Evolutionary conservation across 2,113 vertebrate genomes (phyloP).

Genomic region (Dicrurus megarhynchus): DNA sequence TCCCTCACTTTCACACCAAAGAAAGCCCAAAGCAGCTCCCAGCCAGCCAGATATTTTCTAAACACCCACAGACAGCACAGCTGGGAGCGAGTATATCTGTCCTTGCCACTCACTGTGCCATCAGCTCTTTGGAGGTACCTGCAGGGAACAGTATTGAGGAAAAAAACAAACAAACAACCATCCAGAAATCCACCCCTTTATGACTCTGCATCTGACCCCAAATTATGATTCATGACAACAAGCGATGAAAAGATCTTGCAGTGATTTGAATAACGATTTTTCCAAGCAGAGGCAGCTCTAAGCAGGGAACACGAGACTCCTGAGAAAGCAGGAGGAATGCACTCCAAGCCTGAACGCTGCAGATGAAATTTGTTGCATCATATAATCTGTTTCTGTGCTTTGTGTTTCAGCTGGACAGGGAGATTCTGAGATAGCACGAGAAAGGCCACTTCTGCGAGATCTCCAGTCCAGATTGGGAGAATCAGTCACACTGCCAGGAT

Average conservation of each 20-base stretch:
- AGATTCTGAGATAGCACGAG: not conserved
- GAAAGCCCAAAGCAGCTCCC: not conserved
- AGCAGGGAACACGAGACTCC: not conserved
- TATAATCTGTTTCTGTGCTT: not conserved
- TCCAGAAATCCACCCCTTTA: not conserved
- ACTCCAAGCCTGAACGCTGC: not conserved
- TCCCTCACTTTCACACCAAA: not conserved
- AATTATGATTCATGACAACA: not conserved
- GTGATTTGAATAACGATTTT: not conserved
- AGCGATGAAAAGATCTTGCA: not conserved
- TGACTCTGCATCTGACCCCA: not conserved
- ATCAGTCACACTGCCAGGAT: not conserved
- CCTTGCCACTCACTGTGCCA: not conserved
- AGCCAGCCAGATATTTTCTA: not conserved
- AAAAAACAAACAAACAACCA: not conserved
- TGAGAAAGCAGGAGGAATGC: constrained; percentile 17
- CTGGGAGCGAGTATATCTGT: not conserved
- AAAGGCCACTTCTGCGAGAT: not conserved
- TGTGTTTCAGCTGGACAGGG: not conserved
- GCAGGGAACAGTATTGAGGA: not conserved
- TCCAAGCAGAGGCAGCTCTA: not conserved
- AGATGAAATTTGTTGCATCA: not conserved
- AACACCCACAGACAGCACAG: not conserved
- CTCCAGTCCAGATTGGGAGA: not conserved
- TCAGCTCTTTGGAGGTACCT: not conserved